Evolutionary conservation across 2,113 vertebrate species (phyloP).

Genomic region (Procavia capensis): DNA sequence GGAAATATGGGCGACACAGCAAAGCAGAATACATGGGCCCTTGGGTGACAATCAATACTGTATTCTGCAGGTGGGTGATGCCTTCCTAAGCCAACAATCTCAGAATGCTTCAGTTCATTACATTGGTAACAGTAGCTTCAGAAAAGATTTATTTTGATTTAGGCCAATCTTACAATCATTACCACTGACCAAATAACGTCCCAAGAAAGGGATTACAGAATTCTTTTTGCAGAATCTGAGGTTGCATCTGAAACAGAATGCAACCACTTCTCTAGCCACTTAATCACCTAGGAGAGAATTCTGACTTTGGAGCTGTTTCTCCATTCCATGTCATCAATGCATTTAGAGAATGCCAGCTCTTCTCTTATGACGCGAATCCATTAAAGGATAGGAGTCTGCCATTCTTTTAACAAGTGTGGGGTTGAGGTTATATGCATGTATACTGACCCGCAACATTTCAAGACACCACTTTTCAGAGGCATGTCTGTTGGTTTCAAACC

Average conservation of each 20-base stretch:
- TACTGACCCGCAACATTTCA: conserved; percentile 39
- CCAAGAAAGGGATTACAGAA: neutral
- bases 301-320: neutral
- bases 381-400: neutral
- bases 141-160: conserved; percentile 38
- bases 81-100: conserved; percentile 2
- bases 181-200: neutral
- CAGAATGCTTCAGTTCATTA: neutral
- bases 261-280: neutral
- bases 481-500: conserved; percentile 49
- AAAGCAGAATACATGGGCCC: neutral
- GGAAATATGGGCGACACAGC: neutral
- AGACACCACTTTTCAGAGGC: conserved; percentile 45
- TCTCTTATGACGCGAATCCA: neutral
- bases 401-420: neutral
- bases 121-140: neutral
- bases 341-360: conserved; percentile 23
- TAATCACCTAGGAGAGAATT: conserved; percentile 21
- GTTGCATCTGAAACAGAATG: conserved; percentile 32
- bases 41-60: conserved; percentile 1
- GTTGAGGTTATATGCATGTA: neutral
- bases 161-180: neutral
- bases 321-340: neutral
- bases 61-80: neutral
- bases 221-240: conserved; percentile 38